Evolutionary conservation across 2,797 vertebrate species (phyloP).

Genomic region (Hozukius guyotensis): DNA sequence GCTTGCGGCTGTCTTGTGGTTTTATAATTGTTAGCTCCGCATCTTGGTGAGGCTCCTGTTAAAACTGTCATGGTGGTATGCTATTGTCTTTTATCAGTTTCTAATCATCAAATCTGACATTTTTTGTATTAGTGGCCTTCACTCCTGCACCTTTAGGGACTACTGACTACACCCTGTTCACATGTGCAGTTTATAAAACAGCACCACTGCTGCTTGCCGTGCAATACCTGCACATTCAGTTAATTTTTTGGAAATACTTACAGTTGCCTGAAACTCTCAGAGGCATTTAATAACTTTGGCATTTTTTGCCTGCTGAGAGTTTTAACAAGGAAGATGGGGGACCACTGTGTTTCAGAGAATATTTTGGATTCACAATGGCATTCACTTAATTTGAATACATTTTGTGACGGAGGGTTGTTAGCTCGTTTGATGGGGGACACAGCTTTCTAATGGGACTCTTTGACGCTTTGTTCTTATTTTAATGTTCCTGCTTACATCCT

Average conservation of each 20-base stretch:
- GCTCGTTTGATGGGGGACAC: slow-evolving; percentile 1
- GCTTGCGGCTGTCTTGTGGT: neutral
- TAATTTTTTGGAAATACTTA: slow-evolving; percentile 14
- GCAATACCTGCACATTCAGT: neutral
- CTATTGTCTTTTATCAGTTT: neutral
- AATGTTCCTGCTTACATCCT: slow-evolving; percentile 4
- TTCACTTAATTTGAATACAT: slow-evolving; percentile 18
- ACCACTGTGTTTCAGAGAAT: neutral
- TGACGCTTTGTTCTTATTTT: neutral
- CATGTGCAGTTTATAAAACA: neutral
- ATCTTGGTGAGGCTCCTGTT: neutral
- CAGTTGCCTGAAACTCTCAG: neutral
- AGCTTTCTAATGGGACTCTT: slow-evolving; percentile 3
- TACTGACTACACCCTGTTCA: neutral
- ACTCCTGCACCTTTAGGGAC: neutral
- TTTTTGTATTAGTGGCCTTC: neutral
- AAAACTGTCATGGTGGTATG: neutral
- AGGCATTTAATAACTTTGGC: neutral
- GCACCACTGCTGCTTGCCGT: neutral
- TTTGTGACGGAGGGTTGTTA: slow-evolving; percentile 5
- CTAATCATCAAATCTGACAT: neutral
- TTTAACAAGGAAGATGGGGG: neutral
- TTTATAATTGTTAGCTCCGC: slow-evolving; percentile 8
- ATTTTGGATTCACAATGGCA: neutral
- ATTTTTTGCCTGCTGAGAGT: neutral